Conservation (phyloP, 2,797 vertebrate species). For the Phaenicophaeus curvirostris region DNA sequence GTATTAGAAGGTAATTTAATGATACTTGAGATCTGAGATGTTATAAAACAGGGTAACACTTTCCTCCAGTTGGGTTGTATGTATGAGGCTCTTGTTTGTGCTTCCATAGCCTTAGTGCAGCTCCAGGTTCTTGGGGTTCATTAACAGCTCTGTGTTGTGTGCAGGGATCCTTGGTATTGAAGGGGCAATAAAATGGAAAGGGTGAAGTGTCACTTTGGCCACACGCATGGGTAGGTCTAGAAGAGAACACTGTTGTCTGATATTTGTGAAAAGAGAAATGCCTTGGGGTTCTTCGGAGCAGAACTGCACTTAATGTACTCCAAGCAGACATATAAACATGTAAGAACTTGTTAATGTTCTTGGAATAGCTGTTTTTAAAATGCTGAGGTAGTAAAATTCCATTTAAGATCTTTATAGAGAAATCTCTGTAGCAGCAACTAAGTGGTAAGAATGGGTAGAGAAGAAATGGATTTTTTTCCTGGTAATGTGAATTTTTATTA, state of each 20-base stretch:
- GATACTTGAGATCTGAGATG: neutral
- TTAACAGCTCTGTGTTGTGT: neutral
- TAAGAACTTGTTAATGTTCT: neutral
- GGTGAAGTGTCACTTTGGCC: neutral
- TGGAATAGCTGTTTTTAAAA: neutral
- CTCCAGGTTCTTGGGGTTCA: neutral
- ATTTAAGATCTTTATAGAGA: neutral
- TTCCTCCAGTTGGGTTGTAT: neutral
- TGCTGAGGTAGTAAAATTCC: neutral
- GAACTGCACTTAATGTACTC: neutral
- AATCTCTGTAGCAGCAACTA: neutral
- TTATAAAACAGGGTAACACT: neutral
- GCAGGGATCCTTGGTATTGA: neutral
- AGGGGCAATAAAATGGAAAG: neutral
- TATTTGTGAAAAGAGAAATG: neutral
- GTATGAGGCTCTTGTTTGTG: neutral
- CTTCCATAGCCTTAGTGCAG: neutral
- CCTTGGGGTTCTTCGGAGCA: neutral
- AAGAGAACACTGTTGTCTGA: neutral
- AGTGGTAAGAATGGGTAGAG: neutral
- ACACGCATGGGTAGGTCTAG: neutral
- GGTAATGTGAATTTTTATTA: neutral
- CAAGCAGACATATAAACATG: neutral
- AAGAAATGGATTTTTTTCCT: neutral
- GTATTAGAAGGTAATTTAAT: neutral